A percentile compares a stretch with the other conserved stretches of the same genome.
phyloP scores from a whole-genome alignment of 1,140 invertebrate species.

The Neoseiulus cucumeris region DNA sequence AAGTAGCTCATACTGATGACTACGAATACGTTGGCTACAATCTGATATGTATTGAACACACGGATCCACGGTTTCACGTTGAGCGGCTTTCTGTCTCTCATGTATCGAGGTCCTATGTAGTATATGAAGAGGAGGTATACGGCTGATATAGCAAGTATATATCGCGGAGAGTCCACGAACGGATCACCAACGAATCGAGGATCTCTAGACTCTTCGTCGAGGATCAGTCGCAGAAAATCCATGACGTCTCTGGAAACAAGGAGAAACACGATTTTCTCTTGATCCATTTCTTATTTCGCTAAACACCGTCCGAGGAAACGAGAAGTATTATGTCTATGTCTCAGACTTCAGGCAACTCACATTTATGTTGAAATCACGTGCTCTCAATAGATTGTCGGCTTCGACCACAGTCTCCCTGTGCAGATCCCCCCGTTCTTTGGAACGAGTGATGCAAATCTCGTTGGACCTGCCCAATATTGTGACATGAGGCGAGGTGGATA shows the following conservation, averaged over 20 bases:
- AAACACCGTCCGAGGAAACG: too few relatives aligned
- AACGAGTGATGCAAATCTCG: too few relatives aligned
- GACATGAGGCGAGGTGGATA: too few relatives aligned
- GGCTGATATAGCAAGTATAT: neutral
- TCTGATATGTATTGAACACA: conserved; percentile 6
- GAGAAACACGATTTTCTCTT: too few relatives aligned
- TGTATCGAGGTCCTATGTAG: neutral
- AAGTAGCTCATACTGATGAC: conserved; percentile 6
- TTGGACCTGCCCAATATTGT: too few relatives aligned
- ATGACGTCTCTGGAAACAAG: neutral
- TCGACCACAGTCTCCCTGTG: too few relatives aligned
- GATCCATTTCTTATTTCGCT: too few relatives aligned
- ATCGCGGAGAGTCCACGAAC: neutral
- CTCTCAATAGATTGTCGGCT: too few relatives aligned
- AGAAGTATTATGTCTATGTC: too few relatives aligned
- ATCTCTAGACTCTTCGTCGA: neutral
- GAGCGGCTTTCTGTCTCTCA: neutral
- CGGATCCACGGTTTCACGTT: neutral
- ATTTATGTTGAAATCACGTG: too few relatives aligned
- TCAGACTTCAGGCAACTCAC: too few relatives aligned
- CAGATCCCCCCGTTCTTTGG: too few relatives aligned
- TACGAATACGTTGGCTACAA: neutral
- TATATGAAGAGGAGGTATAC: neutral
- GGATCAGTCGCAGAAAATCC: neutral
- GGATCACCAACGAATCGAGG: neutral